phyloP scores from a whole-genome alignment of 1,140 invertebrate genomes.

The Drosophila aff. region DNA sequence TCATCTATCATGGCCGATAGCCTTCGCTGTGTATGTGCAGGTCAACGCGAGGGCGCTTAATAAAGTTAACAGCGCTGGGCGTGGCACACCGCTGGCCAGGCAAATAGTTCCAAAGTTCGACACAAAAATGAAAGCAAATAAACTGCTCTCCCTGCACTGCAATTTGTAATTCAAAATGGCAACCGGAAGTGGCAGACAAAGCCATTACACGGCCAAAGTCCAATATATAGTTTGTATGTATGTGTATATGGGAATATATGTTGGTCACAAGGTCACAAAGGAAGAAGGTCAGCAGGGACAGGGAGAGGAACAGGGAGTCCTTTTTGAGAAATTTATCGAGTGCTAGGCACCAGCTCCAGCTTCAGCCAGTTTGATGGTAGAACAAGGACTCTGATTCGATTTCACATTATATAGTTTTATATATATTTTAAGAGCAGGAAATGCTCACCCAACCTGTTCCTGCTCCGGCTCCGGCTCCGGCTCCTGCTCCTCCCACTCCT shows the following conservation, averaged over 20 bases:
- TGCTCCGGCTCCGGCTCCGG: neutral
- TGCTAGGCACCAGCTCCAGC: neutral
- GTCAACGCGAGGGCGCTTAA: conserved; percentile 28
- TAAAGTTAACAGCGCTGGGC: conserved; percentile 41
- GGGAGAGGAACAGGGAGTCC: neutral
- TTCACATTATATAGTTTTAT: neutral
- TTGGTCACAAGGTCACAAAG: conserved; percentile 30
- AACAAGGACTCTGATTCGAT: neutral
- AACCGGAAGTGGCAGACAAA: conserved; percentile 54
- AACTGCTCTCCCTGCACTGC: conserved; percentile 9
- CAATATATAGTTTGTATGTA: neutral
- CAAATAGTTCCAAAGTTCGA: conserved; percentile 29
- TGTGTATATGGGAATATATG: neutral
- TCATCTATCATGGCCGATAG: conserved; percentile 49
- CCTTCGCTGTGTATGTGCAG: conserved; percentile 5
- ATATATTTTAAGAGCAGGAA: neutral
- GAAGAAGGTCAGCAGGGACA: conserved; percentile 10
- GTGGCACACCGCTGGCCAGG: conserved; percentile 10
- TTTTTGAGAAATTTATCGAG: conserved; percentile 21
- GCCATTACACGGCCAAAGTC: conserved; percentile 36
- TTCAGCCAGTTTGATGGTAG: conserved; percentile 15
- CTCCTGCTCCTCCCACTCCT: no score
- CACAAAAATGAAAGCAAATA: conserved; percentile 5
- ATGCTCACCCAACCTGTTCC: neutral
- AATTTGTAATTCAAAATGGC: conserved; percentile 61